A percentile compares a stretch with the other conserved stretches of the same genome.
These are phyloP conservation scores for Ips typographus DNA, from an alignment of 1,140 invertebrate species.

Conservation along the genomic window DNA sequence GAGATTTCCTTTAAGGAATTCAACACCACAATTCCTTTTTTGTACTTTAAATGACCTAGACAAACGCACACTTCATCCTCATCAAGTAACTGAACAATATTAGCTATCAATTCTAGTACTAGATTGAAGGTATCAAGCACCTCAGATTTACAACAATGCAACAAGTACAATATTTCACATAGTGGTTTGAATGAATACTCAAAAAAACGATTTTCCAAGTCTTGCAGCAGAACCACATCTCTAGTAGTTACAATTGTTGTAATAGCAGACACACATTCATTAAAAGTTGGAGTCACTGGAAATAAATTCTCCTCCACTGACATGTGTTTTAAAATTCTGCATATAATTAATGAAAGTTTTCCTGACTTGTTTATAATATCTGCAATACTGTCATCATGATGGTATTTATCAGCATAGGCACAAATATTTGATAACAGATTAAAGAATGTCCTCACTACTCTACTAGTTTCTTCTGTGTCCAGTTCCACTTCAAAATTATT, in stretches of 20 bases:
- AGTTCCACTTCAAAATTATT: constrained; percentile 34
- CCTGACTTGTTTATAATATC: constrained; percentile 6
- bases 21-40: constrained; percentile 23
- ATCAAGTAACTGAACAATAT: constrained; percentile 25
- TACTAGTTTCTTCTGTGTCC: constrained; percentile 22
- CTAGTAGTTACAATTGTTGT: constrained; percentile 38
- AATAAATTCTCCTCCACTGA: constrained; percentile 38
- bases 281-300: constrained; percentile 36
- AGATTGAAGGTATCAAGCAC: constrained; percentile 18
- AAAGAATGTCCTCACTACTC: constrained; percentile 36
- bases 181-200: constrained; percentile 27
- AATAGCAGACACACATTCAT: constrained; percentile 39
- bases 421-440: constrained; percentile 40
- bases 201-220: constrained; percentile 13
- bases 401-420: constrained; percentile 35
- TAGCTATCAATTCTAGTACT: constrained; percentile 30
- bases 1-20: constrained; percentile 31
- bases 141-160: constrained; percentile 26
- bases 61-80: constrained; percentile 14
- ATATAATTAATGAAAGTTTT: constrained; percentile 18
- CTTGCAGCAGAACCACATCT: constrained; percentile 21
- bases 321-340: constrained; percentile 38
- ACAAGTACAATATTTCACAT: constrained; percentile 30
- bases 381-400: constrained; percentile 23
- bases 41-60: constrained; percentile 20